Percentiles rank a stretch among this genome's conserved stretches.
phyloP scores from a whole-genome alignment of 2,797 vertebrate genomes.

The Scyliorhinus canicula region DNA sequence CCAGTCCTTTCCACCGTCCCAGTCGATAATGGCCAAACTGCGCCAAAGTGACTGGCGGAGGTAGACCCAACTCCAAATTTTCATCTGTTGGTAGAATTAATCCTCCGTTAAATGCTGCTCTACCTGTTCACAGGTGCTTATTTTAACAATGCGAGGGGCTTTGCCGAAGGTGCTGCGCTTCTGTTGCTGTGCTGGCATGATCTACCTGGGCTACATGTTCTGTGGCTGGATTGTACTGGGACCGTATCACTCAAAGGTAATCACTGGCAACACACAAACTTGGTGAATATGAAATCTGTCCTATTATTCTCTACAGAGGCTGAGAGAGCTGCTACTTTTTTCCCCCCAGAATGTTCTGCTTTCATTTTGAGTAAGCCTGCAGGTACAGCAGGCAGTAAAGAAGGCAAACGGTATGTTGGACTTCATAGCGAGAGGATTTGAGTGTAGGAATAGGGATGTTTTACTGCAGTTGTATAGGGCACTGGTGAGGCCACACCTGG shows the following conservation, averaged over 20 bases:
- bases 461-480: no score
- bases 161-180: constrained; percentile 89
- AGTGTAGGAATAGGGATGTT: no score
- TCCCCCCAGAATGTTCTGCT: background rate
- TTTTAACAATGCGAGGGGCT: constrained; percentile 89
- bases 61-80: background rate
- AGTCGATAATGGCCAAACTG: no score
- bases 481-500: no score
- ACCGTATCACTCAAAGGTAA: constrained; percentile 91
- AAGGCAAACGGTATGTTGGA: no score
- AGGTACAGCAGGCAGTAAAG: no score
- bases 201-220: constrained; percentile 94
- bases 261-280: background rate
- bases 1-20: background rate
- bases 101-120: background rate
- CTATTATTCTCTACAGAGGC: background rate
- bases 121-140: constrained; percentile 69
- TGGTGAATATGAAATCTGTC: background rate
- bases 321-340: background rate
- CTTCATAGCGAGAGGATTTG: no score
- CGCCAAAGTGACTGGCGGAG: background rate
- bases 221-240: constrained; percentile 98
- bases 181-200: constrained; percentile 96
- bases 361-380: no score
- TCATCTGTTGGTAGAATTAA: background rate